Evolutionary conservation across 2,888 invertebrate species (phyloP).

Genomic region (Abscondita cerata): DNA sequence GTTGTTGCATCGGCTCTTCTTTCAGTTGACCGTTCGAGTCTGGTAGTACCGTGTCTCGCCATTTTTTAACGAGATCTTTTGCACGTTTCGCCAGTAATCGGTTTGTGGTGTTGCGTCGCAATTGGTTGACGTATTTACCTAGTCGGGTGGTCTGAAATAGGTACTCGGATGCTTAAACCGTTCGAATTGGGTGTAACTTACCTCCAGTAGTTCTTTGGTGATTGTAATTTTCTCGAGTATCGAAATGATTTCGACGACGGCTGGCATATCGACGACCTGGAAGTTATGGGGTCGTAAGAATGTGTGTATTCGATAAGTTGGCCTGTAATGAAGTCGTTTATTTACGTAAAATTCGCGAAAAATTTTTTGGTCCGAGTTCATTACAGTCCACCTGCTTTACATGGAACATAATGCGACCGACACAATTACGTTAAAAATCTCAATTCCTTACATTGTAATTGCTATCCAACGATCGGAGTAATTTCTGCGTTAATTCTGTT

Average conservation of each 20-base stretch:
- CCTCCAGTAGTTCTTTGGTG: constrained; percentile 91
- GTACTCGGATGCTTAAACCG: background rate
- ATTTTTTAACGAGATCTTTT: constrained; percentile 89
- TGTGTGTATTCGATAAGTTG: too few relatives aligned
- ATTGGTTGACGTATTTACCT: constrained; percentile 91
- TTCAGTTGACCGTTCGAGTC: constrained; percentile 56
- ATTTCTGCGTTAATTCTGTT: constrained; percentile 93
- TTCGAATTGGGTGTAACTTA: too few relatives aligned
- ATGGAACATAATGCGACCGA: constrained; percentile 25
- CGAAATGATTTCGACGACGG: constrained; percentile 92
- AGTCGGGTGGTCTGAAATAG: constrained; percentile 89
- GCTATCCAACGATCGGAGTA: constrained; percentile 95
- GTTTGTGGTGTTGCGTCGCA: constrained; percentile 85
- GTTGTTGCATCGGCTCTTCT: constrained; percentile 23
- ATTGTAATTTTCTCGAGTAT: constrained; percentile 89
- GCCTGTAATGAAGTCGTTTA: too few relatives aligned
- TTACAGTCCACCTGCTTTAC: constrained; percentile 54
- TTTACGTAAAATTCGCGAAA: background rate
- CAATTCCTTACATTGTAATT: constrained; percentile 92
- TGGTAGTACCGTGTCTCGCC: constrained; percentile 87
- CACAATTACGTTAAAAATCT: constrained; percentile 41
- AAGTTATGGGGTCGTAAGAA: too few relatives aligned
- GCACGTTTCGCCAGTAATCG: constrained; percentile 86
- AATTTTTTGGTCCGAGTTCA: constrained; percentile 31
- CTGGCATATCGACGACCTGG: constrained; percentile 93